phyloP scores from a whole-genome alignment of 2,797 vertebrate genomes.

The Naso thynnoides region DNA sequence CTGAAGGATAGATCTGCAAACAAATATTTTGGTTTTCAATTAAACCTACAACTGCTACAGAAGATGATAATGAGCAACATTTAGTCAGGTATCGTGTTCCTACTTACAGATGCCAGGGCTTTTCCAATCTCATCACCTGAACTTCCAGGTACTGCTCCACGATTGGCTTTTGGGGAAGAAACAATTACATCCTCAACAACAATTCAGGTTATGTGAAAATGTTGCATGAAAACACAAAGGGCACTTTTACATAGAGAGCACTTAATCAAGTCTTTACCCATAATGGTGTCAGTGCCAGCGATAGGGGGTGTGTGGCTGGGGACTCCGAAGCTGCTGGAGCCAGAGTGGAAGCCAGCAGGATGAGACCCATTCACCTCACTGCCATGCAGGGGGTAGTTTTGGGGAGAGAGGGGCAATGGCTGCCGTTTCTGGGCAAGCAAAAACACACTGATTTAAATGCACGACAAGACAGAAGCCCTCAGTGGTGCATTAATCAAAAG shows the following conservation, averaged over 20 bases:
- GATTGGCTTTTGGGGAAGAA: conserved; percentile 82
- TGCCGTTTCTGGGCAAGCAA: conserved; percentile 81
- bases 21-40: conserved; percentile 37
- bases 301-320: conserved; percentile 93
- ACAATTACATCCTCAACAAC: neutral
- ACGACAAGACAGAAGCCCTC: conserved; percentile 22
- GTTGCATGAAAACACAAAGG: conserved; percentile 12
- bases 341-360: conserved; percentile 88
- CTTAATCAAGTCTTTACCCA: conserved; percentile 83
- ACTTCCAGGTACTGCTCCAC: conserved; percentile 89
- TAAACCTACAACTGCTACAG: conserved; percentile 3
- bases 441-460: conserved; percentile 32
- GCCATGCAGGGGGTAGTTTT: conserved; percentile 94
- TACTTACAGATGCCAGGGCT: conserved; percentile 95
- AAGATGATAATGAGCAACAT: neutral
- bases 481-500: conserved; percentile 30
- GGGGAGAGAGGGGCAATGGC: conserved; percentile 83
- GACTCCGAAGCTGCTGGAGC: conserved; percentile 87
- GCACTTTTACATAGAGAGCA: neutral
- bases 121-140: conserved; percentile 98
- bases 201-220: neutral
- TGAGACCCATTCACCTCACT: conserved; percentile 91
- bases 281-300: conserved; percentile 87
- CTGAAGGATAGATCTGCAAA: conserved; percentile 95
- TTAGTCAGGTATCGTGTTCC: neutral